Evolutionary conservation across 2,797 vertebrate species (phyloP), one percentile per base, ranked within the genome.

Genomic region (Chanos chanos): DNA sequence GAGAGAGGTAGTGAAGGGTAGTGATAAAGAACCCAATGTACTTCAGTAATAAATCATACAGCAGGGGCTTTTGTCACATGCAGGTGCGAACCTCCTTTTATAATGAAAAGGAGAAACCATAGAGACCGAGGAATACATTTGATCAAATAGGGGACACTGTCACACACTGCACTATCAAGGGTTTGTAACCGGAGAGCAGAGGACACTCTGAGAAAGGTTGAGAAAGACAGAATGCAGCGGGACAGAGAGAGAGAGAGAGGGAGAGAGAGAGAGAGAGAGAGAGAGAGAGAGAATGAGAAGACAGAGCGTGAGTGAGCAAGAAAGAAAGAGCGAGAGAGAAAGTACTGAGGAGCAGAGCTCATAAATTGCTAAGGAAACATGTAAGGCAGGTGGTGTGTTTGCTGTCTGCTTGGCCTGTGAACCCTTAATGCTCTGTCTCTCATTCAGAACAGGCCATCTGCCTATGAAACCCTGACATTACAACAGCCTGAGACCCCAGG

Each of bases 341-440:
- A 83, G 54, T 70, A 78, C 69, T 58, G 70, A 75, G 7, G 24
- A 53, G 22, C 28, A 22, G 39, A 43, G 19, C 72, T 85, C 71
- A 83, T 87, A 65, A 85, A 89, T 84, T 83, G 82, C 52, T 56
- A 12, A 78, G 77, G 83, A 80, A 73, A 83, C 70, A 85, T 68
- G 64, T 67, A 76, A 86, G 83, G 84, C 86, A 88, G 89, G 89
- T 89, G 88, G 71, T 82, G 72, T 34, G 68, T 57, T 70, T 77
- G 83, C 81, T 78, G 81, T 79, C 74, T 57, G 70, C 66, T 73
- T 56, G 57, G 56, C 69, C 75, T 78, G 72, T 81, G 81, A 66
- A 73, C 71, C 77, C 70, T 44, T 12, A 60, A 45, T 62, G 45
- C 54, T 39, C 55, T 25, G 53, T 39, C 60, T 47, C 55, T 52